phyloP scores from a whole-genome alignment of 2,113 vertebrate genomes.

The Carassius carassius region DNA sequence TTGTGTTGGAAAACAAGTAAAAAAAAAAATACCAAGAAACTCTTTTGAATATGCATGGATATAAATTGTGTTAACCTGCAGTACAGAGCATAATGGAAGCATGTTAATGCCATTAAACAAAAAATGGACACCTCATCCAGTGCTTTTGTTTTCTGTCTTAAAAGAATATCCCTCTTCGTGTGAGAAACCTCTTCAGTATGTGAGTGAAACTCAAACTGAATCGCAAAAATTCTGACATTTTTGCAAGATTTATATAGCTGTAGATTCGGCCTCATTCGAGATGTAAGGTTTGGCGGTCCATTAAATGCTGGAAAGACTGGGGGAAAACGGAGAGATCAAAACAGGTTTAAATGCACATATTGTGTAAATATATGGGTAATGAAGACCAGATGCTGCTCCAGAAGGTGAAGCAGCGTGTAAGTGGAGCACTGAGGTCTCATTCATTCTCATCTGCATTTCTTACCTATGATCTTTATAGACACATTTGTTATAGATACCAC shows the following conservation, averaged over 20 bases:
- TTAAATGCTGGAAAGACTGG: conserved; percentile 52
- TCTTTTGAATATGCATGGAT: too few species aligned
- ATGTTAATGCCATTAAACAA: too few species aligned
- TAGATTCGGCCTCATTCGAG: conserved; percentile 40
- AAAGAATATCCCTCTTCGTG: too few species aligned
- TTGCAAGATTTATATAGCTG: conserved; percentile 42
- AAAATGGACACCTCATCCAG: too few species aligned
- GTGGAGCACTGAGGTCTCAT: conserved; percentile 3
- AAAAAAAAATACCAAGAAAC: too few species aligned
- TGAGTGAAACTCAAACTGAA: too few species aligned
- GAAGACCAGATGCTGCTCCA: conserved; percentile 55
- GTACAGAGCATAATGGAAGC: too few species aligned
- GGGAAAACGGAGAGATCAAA: conserved; percentile 54
- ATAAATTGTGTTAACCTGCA: too few species aligned
- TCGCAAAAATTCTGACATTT: too few species aligned
- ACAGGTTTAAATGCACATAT: conserved; percentile 53
- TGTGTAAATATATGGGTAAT: conserved; percentile 55
- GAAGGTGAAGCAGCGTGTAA: not conserved
- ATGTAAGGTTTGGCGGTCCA: conserved; percentile 58
- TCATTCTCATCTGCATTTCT: not conserved
- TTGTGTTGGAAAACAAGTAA: too few species aligned
- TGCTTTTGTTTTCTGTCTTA: too few species aligned
- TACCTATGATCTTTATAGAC: not conserved
- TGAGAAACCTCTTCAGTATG: too few species aligned
- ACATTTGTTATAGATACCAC: not conserved